phyloP scores from a whole-genome alignment of 1,140 invertebrate genomes.

The Theocolax elegans region DNA sequence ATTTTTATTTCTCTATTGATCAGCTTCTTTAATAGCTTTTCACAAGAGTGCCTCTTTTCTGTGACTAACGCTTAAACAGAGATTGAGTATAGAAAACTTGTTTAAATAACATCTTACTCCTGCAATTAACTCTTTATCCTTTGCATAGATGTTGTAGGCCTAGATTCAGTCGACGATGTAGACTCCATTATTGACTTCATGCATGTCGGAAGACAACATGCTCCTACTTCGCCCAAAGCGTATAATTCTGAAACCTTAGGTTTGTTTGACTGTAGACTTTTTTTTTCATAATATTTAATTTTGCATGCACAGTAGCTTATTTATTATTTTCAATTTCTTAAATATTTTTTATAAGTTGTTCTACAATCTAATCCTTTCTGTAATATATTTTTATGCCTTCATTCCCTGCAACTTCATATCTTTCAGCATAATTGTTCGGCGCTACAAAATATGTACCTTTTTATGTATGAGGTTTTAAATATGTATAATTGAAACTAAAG shows the following conservation, averaged over 20 bases:
- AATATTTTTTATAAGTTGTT: background rate
- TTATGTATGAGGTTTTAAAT: background rate
- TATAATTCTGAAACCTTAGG: slow-evolving; percentile 42
- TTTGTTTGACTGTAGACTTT: slow-evolving; percentile 36
- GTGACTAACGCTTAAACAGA: slow-evolving; percentile 16
- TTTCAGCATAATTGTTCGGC: background rate
- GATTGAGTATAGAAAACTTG: background rate
- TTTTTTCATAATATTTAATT: slow-evolving; percentile 10
- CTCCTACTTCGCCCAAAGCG: slow-evolving; percentile 31
- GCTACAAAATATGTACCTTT: background rate
- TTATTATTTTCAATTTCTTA: background rate
- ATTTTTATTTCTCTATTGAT: slow-evolving; percentile 9
- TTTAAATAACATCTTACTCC: background rate
- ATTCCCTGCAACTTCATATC: background rate
- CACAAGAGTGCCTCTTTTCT: slow-evolving; percentile 9
- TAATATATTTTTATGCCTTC: background rate
- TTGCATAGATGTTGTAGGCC: slow-evolving; percentile 46
- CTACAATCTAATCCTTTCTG: background rate
- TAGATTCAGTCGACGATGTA: slow-evolving; percentile 43
- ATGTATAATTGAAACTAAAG: no score
- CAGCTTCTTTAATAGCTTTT: slow-evolving; percentile 31
- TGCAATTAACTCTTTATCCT: slow-evolving; percentile 31
- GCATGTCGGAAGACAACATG: slow-evolving; percentile 36
- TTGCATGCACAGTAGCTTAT: background rate
- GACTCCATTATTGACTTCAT: slow-evolving; percentile 30